phyloP scores from a whole-genome alignment of 2,888 invertebrate species.

The Unio pictorum region DNA sequence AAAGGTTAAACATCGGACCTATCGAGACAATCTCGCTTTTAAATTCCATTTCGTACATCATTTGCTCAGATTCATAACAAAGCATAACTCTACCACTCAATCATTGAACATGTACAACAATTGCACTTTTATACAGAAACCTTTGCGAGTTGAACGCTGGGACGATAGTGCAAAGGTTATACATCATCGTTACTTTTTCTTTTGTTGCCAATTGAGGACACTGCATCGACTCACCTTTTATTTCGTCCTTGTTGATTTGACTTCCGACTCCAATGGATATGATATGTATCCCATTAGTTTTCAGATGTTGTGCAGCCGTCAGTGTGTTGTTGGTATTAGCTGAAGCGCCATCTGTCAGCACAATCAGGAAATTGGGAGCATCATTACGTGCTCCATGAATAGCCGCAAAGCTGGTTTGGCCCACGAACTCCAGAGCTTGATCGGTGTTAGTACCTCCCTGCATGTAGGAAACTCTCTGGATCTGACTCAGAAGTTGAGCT shows the following conservation, averaged over 20 bases:
- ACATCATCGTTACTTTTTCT: too few relatives aligned
- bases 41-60: too few relatives aligned
- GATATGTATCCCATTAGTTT: conserved; percentile 24
- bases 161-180: too few relatives aligned
- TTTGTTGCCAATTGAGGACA: too few relatives aligned
- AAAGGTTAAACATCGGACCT: too few relatives aligned
- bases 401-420: conserved; percentile 29
- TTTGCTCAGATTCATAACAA: too few relatives aligned
- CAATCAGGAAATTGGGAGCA: conserved; percentile 32
- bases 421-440: conserved; percentile 31
- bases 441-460: conserved; percentile 40
- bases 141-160: too few relatives aligned
- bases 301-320: conserved; percentile 28
- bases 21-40: too few relatives aligned
- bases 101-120: too few relatives aligned
- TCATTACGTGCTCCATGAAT: conserved; percentile 26
- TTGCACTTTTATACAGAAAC: too few relatives aligned
- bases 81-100: too few relatives aligned
- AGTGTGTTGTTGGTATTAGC: conserved; percentile 27
- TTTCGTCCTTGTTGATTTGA: conserved; percentile 32
- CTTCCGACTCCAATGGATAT: conserved; percentile 45
- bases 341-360: conserved; percentile 45
- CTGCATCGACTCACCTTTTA: conserved; percentile 11
- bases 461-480: conserved; percentile 34
- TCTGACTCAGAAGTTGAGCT: conserved; percentile 23